Conservation (phyloP, 2,888 invertebrate species). For the Nomada fucata region DNA sequence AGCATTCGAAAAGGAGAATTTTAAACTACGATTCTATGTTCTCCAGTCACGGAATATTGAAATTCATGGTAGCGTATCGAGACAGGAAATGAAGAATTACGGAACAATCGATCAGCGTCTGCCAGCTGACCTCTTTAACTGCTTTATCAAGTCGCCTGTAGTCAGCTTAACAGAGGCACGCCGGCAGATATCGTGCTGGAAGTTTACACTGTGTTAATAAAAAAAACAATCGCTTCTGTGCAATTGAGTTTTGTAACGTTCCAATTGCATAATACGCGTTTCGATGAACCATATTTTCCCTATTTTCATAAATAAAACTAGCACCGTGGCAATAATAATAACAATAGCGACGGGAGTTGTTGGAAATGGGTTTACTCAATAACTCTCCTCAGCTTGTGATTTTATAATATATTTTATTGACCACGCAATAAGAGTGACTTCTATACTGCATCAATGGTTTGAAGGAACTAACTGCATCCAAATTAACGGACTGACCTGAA, state of each 20-base stretch:
- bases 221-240: background rate
- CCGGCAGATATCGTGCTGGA: conserved; percentile 31
- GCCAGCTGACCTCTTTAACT: conserved; percentile 57
- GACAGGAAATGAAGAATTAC: conserved; percentile 59
- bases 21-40: background rate
- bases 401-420: too few species aligned
- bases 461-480: too few species aligned
- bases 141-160: conserved; percentile 52
- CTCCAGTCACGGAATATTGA: conserved; percentile 33
- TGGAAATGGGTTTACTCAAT: too few species aligned
- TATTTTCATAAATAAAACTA: too few species aligned
- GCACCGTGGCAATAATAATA: too few species aligned
- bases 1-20: background rate
- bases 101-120: conserved; percentile 63
- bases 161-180: conserved; percentile 35
- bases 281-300: too few species aligned
- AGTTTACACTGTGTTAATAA: conserved; percentile 3
- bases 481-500: too few species aligned
- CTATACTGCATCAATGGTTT: too few species aligned
- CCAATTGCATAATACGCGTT: conserved; percentile 15
- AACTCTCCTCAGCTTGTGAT: too few species aligned
- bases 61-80: conserved; percentile 53
- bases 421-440: too few species aligned
- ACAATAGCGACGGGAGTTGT: too few species aligned
- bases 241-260: conserved; percentile 20